Evolutionary conservation across 2,888 invertebrate genomes (phyloP), one percentile per base, ranked within the genome.

Genomic region (Agrochola lychnidis): DNA sequence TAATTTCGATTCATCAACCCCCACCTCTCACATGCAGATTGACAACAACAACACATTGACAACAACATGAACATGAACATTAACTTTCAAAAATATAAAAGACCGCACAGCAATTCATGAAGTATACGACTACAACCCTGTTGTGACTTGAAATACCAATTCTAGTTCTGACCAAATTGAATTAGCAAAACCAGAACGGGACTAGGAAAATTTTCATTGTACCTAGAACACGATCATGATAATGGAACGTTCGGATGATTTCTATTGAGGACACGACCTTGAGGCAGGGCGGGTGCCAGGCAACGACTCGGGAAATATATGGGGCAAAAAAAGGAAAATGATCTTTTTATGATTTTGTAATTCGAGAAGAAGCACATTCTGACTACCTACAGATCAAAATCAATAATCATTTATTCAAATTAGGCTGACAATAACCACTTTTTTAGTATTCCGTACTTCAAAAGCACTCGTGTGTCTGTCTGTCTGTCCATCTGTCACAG

Each of bases 261-360:
- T 59, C 36, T 19, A 76, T n/a, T 53, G 42, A n/a, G 9, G 12
- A 78, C 16, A 16, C 36, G 53, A 62, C 36, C 67, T 68, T 68
- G 45, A 53, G 30, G 25, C 22, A 36, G 12, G 4, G 36, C 14
- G 6, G 19, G n/a, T 42, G 40, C 14, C 4, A 42, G 19, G 16
- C 48, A 51, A 19, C 40, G 30, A 56, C 6, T 66, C 16, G 9
- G 2, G 22, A 36, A 42, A 25, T 57, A 57, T 40, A 4, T 53
- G 22, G 10, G 5, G 6, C 1, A 1, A 6, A 14, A 16, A 25
- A 19, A 10, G 0, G 4, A 36, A 12, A 4, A n/a, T 22, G 0
- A 25, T 45, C 4, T 53, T 53, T 45, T 56, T 45, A 12, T n/a
- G 1, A 25, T 25, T 73, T 56, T 56, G 0, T 56, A 30, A 19